Evolutionary conservation across 1,140 invertebrate species (phyloP).

Genomic region (Pygmarrhopalites habei): DNA sequence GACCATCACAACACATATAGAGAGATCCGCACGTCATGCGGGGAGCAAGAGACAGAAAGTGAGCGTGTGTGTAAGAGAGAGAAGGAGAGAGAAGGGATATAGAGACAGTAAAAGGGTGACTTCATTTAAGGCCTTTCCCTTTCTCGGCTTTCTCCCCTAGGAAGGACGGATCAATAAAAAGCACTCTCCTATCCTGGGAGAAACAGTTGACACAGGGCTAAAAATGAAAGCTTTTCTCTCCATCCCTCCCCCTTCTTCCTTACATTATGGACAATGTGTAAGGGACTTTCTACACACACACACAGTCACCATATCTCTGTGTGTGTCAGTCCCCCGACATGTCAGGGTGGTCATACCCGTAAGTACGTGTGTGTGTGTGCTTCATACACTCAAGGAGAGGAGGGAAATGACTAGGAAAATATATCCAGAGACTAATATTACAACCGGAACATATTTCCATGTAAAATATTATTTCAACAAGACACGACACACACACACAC

Average conservation of each 20-base stretch:
- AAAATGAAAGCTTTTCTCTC: neutral
- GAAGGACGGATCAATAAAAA: slow-evolving; percentile 4
- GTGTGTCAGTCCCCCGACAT: too few species aligned
- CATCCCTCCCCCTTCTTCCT: neutral
- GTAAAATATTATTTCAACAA: too few species aligned
- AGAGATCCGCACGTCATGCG: neutral
- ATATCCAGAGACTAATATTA: too few species aligned
- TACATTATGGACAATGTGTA: neutral
- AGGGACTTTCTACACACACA: neutral
- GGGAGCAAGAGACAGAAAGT: neutral
- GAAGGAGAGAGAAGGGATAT: too few species aligned
- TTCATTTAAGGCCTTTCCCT: slow-evolving; percentile 39
- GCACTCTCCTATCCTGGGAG: neutral
- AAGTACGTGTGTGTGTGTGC: too few species aligned
- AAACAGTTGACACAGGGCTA: neutral
- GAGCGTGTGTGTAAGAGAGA: too few species aligned
- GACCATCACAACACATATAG: neutral
- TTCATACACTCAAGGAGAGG: too few species aligned
- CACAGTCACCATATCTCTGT: too few species aligned
- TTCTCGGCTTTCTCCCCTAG: slow-evolving; percentile 9
- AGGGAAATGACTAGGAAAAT: too few species aligned
- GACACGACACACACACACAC: too few species aligned
- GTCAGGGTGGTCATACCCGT: too few species aligned
- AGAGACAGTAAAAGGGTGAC: slow-evolving; percentile 20
- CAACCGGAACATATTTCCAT: too few species aligned